These are phyloP conservation scores for Leguminivora glycinivorella DNA, from an alignment of 1,140 invertebrate species.

Conservation along the genomic window DNA sequence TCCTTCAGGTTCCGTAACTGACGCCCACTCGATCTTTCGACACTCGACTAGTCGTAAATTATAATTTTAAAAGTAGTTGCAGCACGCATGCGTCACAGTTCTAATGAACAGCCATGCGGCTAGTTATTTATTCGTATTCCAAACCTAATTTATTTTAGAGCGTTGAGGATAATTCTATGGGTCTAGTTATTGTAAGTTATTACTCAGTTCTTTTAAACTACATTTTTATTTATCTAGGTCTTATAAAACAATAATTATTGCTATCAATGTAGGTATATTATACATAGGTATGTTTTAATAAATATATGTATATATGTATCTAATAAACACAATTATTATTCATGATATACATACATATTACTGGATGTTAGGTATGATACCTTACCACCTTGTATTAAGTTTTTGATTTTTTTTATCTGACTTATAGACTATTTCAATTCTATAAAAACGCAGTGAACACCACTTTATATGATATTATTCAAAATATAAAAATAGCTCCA, in stretches of 20 bases:
- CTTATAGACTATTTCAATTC: background rate
- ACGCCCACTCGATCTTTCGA: constrained; percentile 72
- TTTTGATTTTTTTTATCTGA: too few relatives aligned
- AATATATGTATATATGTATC: too few relatives aligned
- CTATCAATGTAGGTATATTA: too few relatives aligned
- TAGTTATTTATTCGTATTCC: constrained; percentile 15
- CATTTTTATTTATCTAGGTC: background rate
- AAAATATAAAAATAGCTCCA: background rate
- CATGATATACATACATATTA: too few relatives aligned
- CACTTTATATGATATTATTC: background rate
- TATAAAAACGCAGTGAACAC: too few relatives aligned
- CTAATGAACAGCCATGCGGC: constrained; percentile 31
- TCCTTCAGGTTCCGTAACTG: constrained; percentile 37
- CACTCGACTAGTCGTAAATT: constrained; percentile 73
- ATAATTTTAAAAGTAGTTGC: constrained; percentile 65
- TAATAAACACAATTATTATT: too few relatives aligned
- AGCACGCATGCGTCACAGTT: constrained; percentile 39
- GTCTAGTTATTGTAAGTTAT: constrained; percentile 1
- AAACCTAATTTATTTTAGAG: constrained; percentile 25
- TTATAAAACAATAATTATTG: background rate
- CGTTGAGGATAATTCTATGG: constrained; percentile 4
- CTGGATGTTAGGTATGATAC: too few relatives aligned
- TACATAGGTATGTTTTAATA: too few relatives aligned
- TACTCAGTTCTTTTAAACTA: background rate
- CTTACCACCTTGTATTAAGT: too few relatives aligned